Evolutionary conservation across 2,797 vertebrate species (phyloP).

Genomic region (Mallotus villosus): DNA sequence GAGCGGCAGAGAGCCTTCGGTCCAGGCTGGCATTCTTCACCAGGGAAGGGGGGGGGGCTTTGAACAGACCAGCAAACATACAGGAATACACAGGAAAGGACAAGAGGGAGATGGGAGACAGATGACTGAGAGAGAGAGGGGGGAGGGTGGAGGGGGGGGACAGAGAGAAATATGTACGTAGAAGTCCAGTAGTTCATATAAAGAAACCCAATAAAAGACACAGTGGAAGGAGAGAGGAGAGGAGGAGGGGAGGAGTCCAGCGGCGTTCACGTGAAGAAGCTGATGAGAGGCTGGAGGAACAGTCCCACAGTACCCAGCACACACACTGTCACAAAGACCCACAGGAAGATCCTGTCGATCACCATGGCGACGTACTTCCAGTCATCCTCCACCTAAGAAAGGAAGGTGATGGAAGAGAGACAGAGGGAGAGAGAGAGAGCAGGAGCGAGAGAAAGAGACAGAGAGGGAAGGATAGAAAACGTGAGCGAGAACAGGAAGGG

Average conservation of each 20-base stretch:
- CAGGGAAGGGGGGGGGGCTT: not conserved
- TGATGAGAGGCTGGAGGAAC: constrained; percentile 86
- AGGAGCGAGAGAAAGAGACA: not conserved
- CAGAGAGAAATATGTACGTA: constrained; percentile 11
- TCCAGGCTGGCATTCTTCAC: not conserved
- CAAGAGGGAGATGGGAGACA: not conserved
- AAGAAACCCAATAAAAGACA: constrained; percentile 20
- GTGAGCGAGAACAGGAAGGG: not conserved
- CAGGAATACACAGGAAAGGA: not conserved
- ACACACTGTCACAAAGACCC: constrained; percentile 89
- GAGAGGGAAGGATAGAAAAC: not conserved
- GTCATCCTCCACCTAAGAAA: constrained; percentile 84
- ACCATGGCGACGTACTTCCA: constrained; percentile 89
- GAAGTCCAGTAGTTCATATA: not conserved
- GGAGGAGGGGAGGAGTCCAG: constrained; percentile 1
- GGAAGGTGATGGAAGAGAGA: not conserved
- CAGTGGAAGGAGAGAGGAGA: constrained; percentile 4
- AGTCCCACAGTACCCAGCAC: constrained; percentile 86
- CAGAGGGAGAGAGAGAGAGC: not conserved
- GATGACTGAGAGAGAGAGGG: not conserved
- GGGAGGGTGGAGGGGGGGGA: not conserved
- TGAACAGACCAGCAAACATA: not conserved
- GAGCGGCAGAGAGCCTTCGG: not conserved
- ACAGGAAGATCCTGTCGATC: constrained; percentile 90
- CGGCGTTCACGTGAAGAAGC: constrained; percentile 66